These are phyloP conservation scores for Brachionus rotundiformis DNA, from an alignment of 1,140 invertebrate species.

Conservation along the genomic window DNA sequence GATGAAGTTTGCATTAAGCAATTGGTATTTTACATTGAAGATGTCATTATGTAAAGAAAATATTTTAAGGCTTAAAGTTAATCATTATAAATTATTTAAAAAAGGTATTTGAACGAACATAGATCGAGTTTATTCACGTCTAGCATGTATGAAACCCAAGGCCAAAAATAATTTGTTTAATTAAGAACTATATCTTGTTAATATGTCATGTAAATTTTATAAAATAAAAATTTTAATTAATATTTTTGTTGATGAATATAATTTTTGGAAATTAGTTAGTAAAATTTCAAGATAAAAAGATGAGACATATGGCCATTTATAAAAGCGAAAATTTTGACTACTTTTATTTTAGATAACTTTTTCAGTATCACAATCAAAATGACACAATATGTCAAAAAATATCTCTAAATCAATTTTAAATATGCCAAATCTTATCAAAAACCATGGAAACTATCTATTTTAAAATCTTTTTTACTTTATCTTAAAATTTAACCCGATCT, in stretches of 20 bases:
- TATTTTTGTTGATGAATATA: neutral
- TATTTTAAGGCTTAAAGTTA: neutral
- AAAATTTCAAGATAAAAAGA: neutral
- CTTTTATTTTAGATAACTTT: neutral
- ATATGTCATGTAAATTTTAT: neutral
- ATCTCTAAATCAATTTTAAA: neutral
- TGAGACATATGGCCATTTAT: neutral
- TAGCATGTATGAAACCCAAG: slow-evolving; percentile 15
- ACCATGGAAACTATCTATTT: neutral
- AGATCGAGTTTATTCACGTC: slow-evolving; percentile 41
- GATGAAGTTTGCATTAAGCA: slow-evolving; percentile 48
- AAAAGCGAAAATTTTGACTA: neutral
- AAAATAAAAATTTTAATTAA: slow-evolving; percentile 36
- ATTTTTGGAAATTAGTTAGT: neutral
- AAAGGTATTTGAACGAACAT: slow-evolving; percentile 47
- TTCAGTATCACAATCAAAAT: neutral
- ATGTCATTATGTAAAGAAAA: neutral
- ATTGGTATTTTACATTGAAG: slow-evolving; percentile 43
- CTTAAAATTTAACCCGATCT: neutral
- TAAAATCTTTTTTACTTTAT: neutral
- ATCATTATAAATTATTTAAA: neutral
- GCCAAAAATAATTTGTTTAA: slow-evolving; percentile 22
- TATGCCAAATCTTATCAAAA: slow-evolving; percentile 1
- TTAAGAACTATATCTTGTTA: slow-evolving; percentile 1
- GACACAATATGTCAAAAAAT: neutral